These are phyloP conservation scores for Pitta sordida DNA, from an alignment of 2,113 vertebrate genomes.

Conservation along the genomic window DNA sequence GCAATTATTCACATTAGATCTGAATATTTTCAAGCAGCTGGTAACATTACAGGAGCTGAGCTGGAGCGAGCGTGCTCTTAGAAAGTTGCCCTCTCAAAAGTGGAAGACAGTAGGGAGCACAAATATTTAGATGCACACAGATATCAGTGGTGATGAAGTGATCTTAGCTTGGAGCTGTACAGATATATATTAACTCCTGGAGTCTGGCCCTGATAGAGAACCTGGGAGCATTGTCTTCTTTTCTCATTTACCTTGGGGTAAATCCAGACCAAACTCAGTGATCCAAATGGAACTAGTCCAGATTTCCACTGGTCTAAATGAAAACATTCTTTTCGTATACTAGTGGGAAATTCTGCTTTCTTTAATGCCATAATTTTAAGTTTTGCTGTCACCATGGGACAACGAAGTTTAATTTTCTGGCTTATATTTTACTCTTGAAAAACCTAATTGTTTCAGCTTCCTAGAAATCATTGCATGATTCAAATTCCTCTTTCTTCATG, in stretches of 20 bases:
- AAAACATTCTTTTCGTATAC: background rate
- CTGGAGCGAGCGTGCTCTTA: background rate
- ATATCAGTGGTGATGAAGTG: background rate
- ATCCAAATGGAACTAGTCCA: conserved; percentile 17
- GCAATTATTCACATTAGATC: background rate
- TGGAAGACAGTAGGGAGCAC: background rate
- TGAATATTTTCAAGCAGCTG: background rate
- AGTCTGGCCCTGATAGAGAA: background rate
- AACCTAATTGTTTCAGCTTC: conserved; percentile 39
- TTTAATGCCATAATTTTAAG: conserved; percentile 3
- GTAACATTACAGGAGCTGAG: background rate
- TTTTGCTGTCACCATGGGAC: conserved; percentile 46
- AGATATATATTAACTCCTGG: background rate
- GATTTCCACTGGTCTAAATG: conserved; percentile 23
- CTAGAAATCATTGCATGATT: conserved; percentile 32
- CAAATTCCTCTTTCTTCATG: conserved; percentile 1
- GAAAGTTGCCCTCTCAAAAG: background rate
- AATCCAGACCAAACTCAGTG: conserved; percentile 7
- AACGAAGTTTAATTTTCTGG: conserved; percentile 14
- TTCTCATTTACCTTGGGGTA: background rate
- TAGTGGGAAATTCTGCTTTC: background rate
- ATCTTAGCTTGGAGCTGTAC: background rate
- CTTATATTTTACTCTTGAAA: conserved; percentile 18
- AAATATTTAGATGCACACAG: background rate
- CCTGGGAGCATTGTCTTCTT: background rate